These are phyloP conservation scores for Nasonia giraulti DNA, from an alignment of 1,140 invertebrate species.

Conservation along the genomic window DNA sequence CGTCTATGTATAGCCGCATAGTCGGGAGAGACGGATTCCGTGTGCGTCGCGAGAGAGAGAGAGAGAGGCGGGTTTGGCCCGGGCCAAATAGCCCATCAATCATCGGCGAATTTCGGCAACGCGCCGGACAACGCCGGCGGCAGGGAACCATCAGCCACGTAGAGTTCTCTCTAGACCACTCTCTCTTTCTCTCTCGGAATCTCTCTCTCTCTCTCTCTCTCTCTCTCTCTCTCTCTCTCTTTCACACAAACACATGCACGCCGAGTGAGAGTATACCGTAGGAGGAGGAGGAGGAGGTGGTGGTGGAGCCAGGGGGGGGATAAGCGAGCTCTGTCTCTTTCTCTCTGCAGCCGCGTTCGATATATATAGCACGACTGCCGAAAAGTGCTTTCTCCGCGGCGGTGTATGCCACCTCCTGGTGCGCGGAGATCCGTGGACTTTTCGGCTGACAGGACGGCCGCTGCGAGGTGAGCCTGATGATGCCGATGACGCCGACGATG, in stretches of 20 bases:
- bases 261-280: conserved; percentile 9
- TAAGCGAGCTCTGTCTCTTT: conserved; percentile 9
- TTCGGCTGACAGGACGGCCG: too few species aligned
- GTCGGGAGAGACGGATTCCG: neutral
- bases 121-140: conserved; percentile 71
- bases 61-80: conserved; percentile 61
- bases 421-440: neutral
- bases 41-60: neutral
- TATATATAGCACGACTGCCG: conserved; percentile 41
- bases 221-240: conserved; percentile 27
- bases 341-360: neutral
- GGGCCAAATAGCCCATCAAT: conserved; percentile 74
- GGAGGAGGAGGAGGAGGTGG: conserved; percentile 16
- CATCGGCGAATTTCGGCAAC: conserved; percentile 74
- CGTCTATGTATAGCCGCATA: neutral
- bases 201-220: conserved; percentile 4
- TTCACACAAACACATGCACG: conserved; percentile 4
- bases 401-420: neutral
- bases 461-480: neutral
- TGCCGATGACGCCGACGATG: neutral
- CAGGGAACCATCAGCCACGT: conserved; percentile 72
- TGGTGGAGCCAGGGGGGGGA: neutral
- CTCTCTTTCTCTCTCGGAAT: conserved; percentile 16
- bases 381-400: conserved; percentile 25
- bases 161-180: conserved; percentile 65